Conservation (phyloP, 53 echinoderm and acorn worm genomes). For the Pentamera pediparva region DNA sequence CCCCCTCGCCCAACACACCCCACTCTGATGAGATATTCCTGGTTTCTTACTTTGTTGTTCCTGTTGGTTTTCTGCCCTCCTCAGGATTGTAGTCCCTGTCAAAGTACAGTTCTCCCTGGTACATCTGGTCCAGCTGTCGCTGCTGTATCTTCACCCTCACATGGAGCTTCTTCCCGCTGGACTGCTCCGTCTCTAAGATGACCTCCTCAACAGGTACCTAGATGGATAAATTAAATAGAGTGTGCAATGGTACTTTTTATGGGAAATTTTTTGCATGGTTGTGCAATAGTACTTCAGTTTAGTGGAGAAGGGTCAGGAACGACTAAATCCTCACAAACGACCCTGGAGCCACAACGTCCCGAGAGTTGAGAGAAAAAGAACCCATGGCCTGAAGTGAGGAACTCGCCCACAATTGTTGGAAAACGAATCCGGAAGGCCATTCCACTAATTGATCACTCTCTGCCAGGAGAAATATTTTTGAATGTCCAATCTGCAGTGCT, state of each 20-base stretch:
- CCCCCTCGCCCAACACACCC: no score
- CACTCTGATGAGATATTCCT: no score
- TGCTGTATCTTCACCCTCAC: slow-evolving; percentile 86
- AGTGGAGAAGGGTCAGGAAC: no score
- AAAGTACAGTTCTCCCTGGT: slow-evolving; percentile 87
- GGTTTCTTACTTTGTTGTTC: slow-evolving; percentile 54
- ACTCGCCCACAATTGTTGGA: no score
- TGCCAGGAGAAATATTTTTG: no score
- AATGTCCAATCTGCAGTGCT: no score
- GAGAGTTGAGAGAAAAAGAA: no score
- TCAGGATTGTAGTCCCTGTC: slow-evolving; percentile 82
- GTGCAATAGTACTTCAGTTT: background rate
- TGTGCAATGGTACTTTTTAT: background rate
- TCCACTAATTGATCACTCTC: no score
- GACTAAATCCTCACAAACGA: no score
- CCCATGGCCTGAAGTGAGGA: no score
- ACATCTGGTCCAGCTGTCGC: slow-evolving; percentile 78
- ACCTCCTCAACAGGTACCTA: slow-evolving; percentile 79
- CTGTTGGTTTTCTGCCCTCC: slow-evolving; percentile 56
- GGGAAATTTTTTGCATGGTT: background rate
- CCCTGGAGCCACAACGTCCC: no score
- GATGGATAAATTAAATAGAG: background rate
- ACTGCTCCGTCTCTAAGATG: slow-evolving; percentile 70
- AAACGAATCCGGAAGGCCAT: no score
- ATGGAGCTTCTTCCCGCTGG: slow-evolving; percentile 64